A percentile compares a stretch with the other conserved stretches of the same genome.
Evolutionary conservation across 2,888 invertebrate genomes (phyloP).

Genomic region (Ariolimax columbianus): DNA sequence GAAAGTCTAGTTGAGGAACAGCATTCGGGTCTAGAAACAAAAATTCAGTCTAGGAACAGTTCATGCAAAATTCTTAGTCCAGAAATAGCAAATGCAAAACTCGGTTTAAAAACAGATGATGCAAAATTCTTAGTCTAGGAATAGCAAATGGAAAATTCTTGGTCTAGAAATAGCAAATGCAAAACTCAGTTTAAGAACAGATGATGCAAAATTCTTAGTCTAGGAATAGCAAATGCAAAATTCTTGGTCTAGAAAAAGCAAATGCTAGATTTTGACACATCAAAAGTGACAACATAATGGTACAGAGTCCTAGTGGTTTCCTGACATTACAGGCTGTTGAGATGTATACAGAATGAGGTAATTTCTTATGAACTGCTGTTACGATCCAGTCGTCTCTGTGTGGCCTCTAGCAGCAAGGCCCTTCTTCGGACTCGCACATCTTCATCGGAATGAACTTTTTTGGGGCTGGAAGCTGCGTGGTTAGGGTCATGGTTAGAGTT

Average conservation of each 20-base stretch:
- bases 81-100: too few relatives aligned
- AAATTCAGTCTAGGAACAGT: too few relatives aligned
- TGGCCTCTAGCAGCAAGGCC: slow-evolving; percentile 61
- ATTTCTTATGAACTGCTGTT: slow-evolving; percentile 14
- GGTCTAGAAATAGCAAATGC: not conserved
- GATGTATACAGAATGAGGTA: not conserved
- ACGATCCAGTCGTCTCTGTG: slow-evolving; percentile 58
- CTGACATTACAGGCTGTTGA: not conserved
- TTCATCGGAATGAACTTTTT: slow-evolving; percentile 15
- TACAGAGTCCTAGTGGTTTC: not conserved
- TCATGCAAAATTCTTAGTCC: too few relatives aligned
- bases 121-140: too few relatives aligned
- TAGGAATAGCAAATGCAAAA: too few relatives aligned
- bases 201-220: not conserved
- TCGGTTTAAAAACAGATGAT: too few relatives aligned
- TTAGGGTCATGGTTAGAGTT: not conserved
- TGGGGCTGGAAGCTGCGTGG: not conserved
- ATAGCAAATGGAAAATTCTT: too few relatives aligned
- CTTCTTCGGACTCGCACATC: slow-evolving; percentile 47
- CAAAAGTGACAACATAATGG: not conserved
- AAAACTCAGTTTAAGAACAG: not conserved
- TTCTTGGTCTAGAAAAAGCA: too few relatives aligned
- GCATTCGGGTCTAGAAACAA: too few relatives aligned
- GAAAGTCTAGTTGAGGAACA: too few relatives aligned
- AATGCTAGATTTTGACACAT: not conserved